Conservation (phyloP, 2,797 vertebrate genomes). For the Denticeps clupeoides region DNA sequence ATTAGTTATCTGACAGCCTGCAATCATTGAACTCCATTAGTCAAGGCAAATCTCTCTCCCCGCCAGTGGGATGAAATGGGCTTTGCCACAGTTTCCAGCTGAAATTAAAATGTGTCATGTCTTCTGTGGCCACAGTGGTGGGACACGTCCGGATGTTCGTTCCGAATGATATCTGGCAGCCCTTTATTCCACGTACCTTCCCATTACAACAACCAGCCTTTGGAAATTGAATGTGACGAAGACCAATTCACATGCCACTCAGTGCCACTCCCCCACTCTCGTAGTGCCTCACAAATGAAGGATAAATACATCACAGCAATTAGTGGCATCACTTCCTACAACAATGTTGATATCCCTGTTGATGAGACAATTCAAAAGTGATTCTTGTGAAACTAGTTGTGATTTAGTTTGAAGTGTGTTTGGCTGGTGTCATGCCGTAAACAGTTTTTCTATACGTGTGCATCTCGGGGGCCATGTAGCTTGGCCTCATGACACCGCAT, state of each 20-base stretch:
- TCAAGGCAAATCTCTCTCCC: constrained; percentile 51
- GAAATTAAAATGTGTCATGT: constrained; percentile 67
- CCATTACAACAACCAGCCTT: constrained; percentile 32
- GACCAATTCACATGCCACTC: constrained; percentile 22
- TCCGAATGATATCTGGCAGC: constrained; percentile 48
- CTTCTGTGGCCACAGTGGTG: constrained; percentile 40
- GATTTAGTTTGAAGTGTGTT: constrained; percentile 22
- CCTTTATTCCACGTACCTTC: constrained; percentile 49
- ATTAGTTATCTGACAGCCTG: constrained; percentile 54
- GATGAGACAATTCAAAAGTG: constrained; percentile 23
- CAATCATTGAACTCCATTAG: constrained; percentile 66
- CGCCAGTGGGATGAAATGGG: constrained; percentile 46
- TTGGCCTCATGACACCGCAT: too few species aligned
- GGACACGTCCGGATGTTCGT: constrained; percentile 40
- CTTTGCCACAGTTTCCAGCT: constrained; percentile 51
- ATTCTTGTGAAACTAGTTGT: constrained; percentile 22
- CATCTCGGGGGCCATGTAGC: too few species aligned
- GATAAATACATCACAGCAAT: constrained; percentile 16
- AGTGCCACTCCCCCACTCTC: constrained; percentile 13
- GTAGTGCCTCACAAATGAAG: constrained; percentile 19
- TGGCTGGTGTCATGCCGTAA: constrained; percentile 19
- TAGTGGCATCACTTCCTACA: constrained; percentile 20
- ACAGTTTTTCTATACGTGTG: too few species aligned
- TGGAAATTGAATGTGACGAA: constrained; percentile 28
- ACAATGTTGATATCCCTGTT: constrained; percentile 13